Percentiles rank a stretch among this genome's conserved stretches.
Conservation (phyloP, 2,888 invertebrate species). For the Drosophila histrio region DNA sequence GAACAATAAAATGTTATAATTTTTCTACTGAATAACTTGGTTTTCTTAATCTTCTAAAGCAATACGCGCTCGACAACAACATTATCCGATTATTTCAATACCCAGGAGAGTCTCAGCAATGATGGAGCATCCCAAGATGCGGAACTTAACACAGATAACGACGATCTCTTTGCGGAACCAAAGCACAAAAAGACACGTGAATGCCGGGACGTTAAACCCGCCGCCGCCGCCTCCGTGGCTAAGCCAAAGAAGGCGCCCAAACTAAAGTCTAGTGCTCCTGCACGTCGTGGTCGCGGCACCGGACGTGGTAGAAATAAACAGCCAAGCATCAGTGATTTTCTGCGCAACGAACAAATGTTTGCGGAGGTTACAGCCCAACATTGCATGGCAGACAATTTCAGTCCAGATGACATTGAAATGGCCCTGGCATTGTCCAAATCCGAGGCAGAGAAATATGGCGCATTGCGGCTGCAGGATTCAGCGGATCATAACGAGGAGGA, state of each 20-base stretch:
- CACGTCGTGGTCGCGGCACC: slow-evolving; percentile 36
- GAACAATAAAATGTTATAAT: slow-evolving; percentile 56
- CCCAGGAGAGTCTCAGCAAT: slow-evolving; percentile 37
- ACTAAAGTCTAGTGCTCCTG: slow-evolving; percentile 33
- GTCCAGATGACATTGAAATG: slow-evolving; percentile 88
- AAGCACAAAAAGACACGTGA: slow-evolving; percentile 38
- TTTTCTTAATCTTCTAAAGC: slow-evolving; percentile 55
- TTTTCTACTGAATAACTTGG: slow-evolving; percentile 21
- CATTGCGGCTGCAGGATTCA: slow-evolving; percentile 28
- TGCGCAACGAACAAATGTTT: slow-evolving; percentile 82
- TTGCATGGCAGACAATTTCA: slow-evolving; percentile 85
- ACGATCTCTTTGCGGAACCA: slow-evolving; percentile 21
- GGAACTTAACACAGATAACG: neutral
- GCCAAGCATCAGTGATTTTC: slow-evolving; percentile 78
- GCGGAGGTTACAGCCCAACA: slow-evolving; percentile 82
- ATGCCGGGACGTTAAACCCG: slow-evolving; percentile 55
- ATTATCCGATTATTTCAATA: slow-evolving; percentile 70
- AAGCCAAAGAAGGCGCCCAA: slow-evolving; percentile 74
- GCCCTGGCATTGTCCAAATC: slow-evolving; percentile 89
- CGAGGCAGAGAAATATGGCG: slow-evolving; percentile 69
- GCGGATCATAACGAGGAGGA: slow-evolving; percentile 49
- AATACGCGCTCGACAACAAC: slow-evolving; percentile 51
- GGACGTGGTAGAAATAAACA: slow-evolving; percentile 64
- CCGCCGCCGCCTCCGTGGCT: slow-evolving; percentile 24
- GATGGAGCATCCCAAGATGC: neutral